Percentiles rank a stretch among this genome's conserved stretches.
Evolutionary conservation across 2,797 vertebrate genomes (phyloP).

Genomic region (Sebastiscus albofasciatus): DNA sequence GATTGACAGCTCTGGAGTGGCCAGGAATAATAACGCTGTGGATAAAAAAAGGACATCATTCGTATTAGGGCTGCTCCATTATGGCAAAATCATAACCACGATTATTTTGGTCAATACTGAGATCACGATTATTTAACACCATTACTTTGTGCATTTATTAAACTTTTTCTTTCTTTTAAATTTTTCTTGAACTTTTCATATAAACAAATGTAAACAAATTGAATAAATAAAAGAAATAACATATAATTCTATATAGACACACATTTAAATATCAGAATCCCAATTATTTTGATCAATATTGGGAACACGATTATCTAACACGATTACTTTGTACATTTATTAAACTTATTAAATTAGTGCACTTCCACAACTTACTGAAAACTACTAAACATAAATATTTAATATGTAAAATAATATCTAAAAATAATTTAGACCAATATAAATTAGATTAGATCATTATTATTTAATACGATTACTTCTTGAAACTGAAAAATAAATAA

Average conservation of each 20-base stretch:
- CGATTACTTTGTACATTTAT: too few relatives aligned
- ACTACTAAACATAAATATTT: too few relatives aligned
- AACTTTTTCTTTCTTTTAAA: neutral
- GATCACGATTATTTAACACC: neutral
- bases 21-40: constrained; percentile 90
- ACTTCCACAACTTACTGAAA: too few relatives aligned
- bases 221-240: neutral
- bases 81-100: neutral
- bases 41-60: neutral
- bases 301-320: too few relatives aligned
- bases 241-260: neutral
- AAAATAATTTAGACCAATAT: too few relatives aligned
- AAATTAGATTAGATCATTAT: too few relatives aligned
- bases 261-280: neutral
- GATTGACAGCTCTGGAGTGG: constrained; percentile 94
- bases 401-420: too few relatives aligned
- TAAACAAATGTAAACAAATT: neutral
- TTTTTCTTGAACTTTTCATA: neutral
- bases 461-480: neutral
- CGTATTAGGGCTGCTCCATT: neutral
- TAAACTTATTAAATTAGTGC: neutral
- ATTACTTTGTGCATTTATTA: neutral
- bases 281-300: too few relatives aligned
- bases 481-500: neutral
- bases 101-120: neutral